phyloP scores from a whole-genome alignment of 1,140 invertebrate genomes.

The Drosophila kanapiae region DNA sequence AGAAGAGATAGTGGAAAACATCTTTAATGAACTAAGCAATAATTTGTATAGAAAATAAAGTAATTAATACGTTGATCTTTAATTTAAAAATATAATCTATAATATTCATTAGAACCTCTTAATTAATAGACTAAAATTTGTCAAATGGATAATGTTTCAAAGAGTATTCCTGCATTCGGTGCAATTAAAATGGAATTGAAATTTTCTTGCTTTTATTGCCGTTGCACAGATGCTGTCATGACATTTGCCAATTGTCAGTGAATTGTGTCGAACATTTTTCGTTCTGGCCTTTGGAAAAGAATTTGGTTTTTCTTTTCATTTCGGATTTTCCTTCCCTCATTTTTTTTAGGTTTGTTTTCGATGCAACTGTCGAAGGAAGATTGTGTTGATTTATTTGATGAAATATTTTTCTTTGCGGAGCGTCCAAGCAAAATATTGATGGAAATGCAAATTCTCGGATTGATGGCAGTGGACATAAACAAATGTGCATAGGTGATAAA shows the following conservation, averaged over 20 bases:
- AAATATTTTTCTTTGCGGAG: conserved; percentile 35
- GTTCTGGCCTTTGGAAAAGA: conserved; percentile 26
- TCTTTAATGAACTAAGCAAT: neutral
- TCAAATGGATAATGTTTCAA: neutral
- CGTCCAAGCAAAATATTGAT: conserved; percentile 46
- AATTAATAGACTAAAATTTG: neutral
- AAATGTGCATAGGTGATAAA: conserved; percentile 36
- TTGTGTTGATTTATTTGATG: conserved; percentile 65
- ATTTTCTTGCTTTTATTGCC: conserved; percentile 34
- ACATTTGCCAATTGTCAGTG: conserved; percentile 59
- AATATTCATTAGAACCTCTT: too few species aligned
- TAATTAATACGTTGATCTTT: too few species aligned
- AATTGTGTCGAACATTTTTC: conserved; percentile 52
- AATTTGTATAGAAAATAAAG: neutral
- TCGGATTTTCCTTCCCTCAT: conserved; percentile 18
- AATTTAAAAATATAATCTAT: neutral
- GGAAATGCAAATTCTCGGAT: conserved; percentile 45
- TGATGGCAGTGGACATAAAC: conserved; percentile 52
- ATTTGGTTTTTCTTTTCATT: conserved; percentile 35
- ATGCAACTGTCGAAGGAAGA: conserved; percentile 58
- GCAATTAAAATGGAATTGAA: neutral
- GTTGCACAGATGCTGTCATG: conserved; percentile 50
- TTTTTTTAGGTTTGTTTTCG: conserved; percentile 9
- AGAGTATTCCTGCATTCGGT: neutral
- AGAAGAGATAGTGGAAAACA: neutral